These are phyloP conservation scores for Drosophila leontia DNA, from an alignment of 1,140 invertebrate genomes.

Conservation along the genomic window DNA sequence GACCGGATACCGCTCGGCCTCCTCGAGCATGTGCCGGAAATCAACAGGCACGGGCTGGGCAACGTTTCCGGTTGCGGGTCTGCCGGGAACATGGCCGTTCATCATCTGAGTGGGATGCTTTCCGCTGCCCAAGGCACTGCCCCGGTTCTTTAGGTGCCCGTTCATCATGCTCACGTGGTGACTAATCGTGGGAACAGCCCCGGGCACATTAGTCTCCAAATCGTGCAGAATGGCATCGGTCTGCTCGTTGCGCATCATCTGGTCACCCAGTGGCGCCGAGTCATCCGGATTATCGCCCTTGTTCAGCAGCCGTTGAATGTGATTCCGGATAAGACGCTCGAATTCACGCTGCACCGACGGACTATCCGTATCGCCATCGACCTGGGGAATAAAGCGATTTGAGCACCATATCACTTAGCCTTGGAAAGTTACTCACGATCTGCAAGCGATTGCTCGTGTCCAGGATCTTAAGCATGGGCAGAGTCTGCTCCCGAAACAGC, in stretches of 20 bases:
- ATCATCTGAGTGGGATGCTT: constrained; percentile 55
- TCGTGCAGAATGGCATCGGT: constrained; percentile 81
- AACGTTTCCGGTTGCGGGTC: constrained; percentile 59
- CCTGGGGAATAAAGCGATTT: constrained; percentile 85
- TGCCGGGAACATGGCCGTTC: constrained; percentile 67
- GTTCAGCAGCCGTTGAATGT: constrained; percentile 85
- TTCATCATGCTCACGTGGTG: constrained; percentile 84
- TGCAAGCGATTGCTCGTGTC: constrained; percentile 91
- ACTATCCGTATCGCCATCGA: constrained; percentile 92
- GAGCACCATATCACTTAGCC: no score
- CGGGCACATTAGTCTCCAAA: constrained; percentile 82
- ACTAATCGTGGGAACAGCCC: constrained; percentile 83
- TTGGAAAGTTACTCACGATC: constrained; percentile 87
- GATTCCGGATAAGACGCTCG: constrained; percentile 87
- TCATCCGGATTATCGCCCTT: constrained; percentile 38
- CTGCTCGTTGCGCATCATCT: constrained; percentile 71
- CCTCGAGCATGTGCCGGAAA: constrained; percentile 81
- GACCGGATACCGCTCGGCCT: constrained; percentile 81
- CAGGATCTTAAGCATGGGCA: constrained; percentile 94
- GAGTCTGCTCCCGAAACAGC: constrained; percentile 93
- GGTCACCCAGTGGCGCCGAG: constrained; percentile 31
- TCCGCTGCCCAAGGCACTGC: constrained; percentile 47
- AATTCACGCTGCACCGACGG: constrained; percentile 91
- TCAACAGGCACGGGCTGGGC: constrained; percentile 55
- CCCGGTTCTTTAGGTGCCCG: constrained; percentile 75